phyloP scores from a whole-genome alignment of 2,113 vertebrate genomes.

The Xiphophorus couchianus region DNA sequence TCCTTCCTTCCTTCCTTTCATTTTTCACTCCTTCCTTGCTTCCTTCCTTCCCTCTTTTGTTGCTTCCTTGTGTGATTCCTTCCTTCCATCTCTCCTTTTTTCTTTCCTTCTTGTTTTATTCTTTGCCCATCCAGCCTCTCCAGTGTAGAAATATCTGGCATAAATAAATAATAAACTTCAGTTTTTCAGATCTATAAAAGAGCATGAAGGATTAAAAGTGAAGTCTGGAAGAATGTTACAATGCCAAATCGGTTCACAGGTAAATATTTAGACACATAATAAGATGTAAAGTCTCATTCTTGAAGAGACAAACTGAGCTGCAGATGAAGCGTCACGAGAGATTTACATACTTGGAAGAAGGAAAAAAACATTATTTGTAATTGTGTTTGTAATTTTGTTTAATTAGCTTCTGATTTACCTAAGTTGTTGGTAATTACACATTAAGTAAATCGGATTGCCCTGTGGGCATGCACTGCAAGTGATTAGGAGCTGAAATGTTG shows the following conservation, averaged over 20 bases:
- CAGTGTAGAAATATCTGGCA: not conserved
- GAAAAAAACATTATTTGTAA: not conserved
- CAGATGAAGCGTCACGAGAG: not conserved
- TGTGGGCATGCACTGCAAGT: not conserved
- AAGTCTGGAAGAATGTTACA: not conserved
- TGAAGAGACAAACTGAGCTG: not conserved
- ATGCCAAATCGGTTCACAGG: not conserved
- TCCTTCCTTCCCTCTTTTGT: too few species aligned
- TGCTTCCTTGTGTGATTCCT: too few species aligned
- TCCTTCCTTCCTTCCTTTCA: too few species aligned
- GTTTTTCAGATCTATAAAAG: not conserved
- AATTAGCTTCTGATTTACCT: conserved; percentile 42
- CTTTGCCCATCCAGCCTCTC: too few species aligned
- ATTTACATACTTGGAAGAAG: not conserved
- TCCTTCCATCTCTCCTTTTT: too few species aligned
- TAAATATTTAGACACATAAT: not conserved
- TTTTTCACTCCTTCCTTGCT: too few species aligned
- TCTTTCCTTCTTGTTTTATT: too few species aligned
- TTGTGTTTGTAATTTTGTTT: conserved; percentile 7
- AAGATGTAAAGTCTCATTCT: not conserved
- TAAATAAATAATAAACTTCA: not conserved
- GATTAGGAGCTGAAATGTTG: conserved; percentile 18
- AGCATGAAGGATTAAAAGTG: not conserved
- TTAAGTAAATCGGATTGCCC: conserved; percentile 26
- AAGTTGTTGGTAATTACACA: conserved; percentile 25